These are phyloP conservation scores for Hippopotamyrus pictus DNA, from an alignment of 2,797 vertebrate species.

Conservation along the genomic window DNA sequence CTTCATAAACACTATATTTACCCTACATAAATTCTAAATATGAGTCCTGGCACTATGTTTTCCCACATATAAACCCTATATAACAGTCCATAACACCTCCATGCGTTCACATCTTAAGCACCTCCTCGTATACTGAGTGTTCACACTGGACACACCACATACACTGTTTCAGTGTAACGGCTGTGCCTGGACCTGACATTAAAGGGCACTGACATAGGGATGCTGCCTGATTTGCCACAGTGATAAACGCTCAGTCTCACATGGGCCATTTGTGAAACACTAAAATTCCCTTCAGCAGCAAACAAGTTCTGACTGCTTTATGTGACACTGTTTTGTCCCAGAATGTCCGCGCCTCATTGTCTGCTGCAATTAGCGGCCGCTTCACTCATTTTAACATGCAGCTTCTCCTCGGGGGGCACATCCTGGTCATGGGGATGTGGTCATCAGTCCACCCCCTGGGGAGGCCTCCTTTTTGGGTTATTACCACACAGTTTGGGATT, in stretches of 20 bases:
- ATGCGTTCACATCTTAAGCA: neutral
- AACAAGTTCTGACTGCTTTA: constrained; percentile 63
- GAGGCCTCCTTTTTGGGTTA: neutral
- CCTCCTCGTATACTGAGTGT: neutral
- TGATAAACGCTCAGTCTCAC: constrained; percentile 57
- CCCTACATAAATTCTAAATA: neutral
- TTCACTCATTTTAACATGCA: constrained; percentile 42
- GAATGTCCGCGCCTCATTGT: constrained; percentile 45
- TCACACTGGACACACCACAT: constrained; percentile 29
- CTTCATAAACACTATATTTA: neutral
- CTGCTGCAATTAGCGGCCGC: constrained; percentile 46
- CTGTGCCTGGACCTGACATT: constrained; percentile 60
- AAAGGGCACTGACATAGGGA: constrained; percentile 60
- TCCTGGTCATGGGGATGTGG: neutral
- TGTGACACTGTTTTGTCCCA: constrained; percentile 58
- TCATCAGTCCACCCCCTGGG: neutral
- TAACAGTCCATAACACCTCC: neutral
- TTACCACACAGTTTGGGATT: neutral
- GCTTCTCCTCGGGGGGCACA: constrained; percentile 5
- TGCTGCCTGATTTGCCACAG: constrained; percentile 61
- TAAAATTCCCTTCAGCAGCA: constrained; percentile 58
- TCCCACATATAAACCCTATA: neutral
- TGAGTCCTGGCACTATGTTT: neutral
- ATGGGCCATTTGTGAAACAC: constrained; percentile 50
- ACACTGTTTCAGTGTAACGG: constrained; percentile 58